Conservation (phyloP, 2,113 vertebrate species). For the Uropsilus gracilis region DNA sequence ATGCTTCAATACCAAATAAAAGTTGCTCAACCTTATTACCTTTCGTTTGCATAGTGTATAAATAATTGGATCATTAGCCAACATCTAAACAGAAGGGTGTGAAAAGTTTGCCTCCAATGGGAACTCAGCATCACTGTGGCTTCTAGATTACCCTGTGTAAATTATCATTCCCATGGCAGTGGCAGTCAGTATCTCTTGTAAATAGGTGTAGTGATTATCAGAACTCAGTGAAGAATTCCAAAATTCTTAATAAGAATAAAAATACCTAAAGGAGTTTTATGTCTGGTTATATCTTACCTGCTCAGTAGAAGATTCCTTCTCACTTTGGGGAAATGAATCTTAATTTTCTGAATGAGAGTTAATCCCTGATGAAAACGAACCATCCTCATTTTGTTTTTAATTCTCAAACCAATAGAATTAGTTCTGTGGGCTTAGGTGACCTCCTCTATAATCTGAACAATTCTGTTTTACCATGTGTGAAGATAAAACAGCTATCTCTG, state of each 20-base stretch:
- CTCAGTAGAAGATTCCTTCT: conserved; percentile 7
- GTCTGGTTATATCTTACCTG: background rate
- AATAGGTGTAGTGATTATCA: background rate
- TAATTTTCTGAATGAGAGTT: conserved; percentile 48
- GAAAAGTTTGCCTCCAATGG: background rate
- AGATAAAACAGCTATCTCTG: conserved; percentile 47
- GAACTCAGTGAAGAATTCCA: background rate
- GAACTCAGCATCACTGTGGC: background rate
- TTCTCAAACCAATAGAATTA: conserved; percentile 36
- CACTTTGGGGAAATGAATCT: background rate
- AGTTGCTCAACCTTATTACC: background rate
- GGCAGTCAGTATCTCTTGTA: background rate
- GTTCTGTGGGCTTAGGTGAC: background rate
- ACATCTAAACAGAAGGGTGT: background rate
- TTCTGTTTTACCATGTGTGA: background rate
- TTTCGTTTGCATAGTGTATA: background rate
- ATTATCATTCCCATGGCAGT: background rate
- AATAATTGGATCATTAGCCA: conserved; percentile 42
- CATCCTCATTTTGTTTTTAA: background rate
- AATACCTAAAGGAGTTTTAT: background rate
- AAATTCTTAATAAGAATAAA: background rate
- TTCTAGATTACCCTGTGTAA: background rate
- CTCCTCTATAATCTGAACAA: conserved; percentile 8
- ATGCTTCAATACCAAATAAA: background rate
- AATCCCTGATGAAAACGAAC: conserved; percentile 9